phyloP scores from a whole-genome alignment of 2,888 invertebrate genomes.

The Uropetala carovei region DNA sequence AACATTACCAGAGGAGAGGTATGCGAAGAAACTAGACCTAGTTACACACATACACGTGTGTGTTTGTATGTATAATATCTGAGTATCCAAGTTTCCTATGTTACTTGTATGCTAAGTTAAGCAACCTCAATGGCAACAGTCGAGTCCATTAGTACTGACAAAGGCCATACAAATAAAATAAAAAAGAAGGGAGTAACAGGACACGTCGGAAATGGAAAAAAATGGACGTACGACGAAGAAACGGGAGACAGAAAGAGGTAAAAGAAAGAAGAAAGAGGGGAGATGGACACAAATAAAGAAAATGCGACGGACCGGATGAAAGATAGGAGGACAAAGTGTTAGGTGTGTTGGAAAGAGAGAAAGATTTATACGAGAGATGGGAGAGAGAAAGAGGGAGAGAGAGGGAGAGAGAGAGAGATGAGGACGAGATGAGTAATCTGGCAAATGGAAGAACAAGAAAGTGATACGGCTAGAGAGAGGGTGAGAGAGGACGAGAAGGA shows the following conservation, averaged over 20 bases:
- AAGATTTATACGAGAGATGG: not conserved
- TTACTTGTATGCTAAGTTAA: no score
- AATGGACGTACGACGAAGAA: not conserved
- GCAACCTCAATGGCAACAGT: no score
- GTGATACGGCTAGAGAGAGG: not conserved
- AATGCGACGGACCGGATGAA: not conserved
- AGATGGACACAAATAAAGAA: not conserved
- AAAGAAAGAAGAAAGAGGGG: not conserved
- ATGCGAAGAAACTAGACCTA: no score
- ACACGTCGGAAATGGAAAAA: not conserved
- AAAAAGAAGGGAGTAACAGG: constrained; percentile 1
- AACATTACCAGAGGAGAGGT: no score
- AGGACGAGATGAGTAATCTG: constrained; percentile 1
- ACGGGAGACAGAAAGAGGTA: not conserved
- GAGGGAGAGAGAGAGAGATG: not conserved
- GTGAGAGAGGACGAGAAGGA: constrained; percentile 3
- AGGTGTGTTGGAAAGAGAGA: not conserved
- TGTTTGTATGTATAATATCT: no score
- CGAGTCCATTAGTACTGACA: not conserved
- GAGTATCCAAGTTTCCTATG: no score
- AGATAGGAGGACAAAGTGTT: not conserved
- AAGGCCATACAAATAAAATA: constrained; percentile 8
- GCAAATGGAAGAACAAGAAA: constrained; percentile 13
- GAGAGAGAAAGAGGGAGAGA: not conserved
- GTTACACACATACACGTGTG: no score